Conservation (phyloP, 2,113 vertebrate genomes). For the Alectura lathami region DNA sequence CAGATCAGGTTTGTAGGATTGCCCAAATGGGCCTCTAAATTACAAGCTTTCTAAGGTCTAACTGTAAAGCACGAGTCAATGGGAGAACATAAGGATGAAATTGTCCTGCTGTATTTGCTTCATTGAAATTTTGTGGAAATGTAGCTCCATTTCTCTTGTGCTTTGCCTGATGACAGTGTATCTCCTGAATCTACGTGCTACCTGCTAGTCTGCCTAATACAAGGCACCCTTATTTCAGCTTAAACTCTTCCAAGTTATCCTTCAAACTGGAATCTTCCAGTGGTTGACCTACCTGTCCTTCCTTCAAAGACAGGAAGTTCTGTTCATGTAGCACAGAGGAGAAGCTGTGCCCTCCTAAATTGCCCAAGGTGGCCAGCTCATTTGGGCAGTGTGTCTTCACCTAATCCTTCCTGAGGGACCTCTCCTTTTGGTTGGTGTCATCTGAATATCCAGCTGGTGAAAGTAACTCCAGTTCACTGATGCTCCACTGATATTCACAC, state of each 20-base stretch:
- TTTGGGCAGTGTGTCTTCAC: neutral
- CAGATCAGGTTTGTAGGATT: neutral
- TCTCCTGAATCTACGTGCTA: neutral
- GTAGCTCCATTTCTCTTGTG: neutral
- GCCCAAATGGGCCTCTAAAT: neutral
- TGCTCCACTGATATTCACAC: neutral
- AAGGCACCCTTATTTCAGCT: neutral
- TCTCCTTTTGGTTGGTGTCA: neutral
- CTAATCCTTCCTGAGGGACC: neutral
- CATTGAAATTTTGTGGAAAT: neutral
- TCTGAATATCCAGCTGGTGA: neutral
- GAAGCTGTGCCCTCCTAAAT: neutral
- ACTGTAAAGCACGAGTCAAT: neutral
- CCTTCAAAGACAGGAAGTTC: neutral
- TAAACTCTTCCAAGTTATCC: neutral
- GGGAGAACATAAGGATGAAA: neutral
- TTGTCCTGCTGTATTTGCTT: neutral
- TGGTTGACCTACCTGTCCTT: neutral
- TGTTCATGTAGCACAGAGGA: neutral
- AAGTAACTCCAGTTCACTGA: neutral
- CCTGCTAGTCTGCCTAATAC: neutral
- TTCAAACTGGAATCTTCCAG: neutral
- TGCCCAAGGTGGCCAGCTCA: neutral
- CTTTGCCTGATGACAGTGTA: neutral
- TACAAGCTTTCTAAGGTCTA: neutral